Conservation (phyloP, 2,888 invertebrate species). For the Andrena praecox region DNA sequence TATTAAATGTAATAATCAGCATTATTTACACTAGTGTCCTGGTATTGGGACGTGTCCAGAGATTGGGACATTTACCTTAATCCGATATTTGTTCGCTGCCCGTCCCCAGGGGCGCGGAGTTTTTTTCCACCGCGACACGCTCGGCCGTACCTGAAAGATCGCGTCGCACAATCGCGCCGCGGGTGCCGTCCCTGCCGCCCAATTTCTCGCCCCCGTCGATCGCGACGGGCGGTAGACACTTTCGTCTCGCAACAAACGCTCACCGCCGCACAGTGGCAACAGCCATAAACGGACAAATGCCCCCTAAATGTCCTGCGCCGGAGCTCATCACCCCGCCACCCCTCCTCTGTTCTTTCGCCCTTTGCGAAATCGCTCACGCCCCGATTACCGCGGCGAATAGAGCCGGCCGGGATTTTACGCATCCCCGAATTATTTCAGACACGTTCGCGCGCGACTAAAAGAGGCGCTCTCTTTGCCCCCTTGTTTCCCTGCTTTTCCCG, state of each 20-base stretch:
- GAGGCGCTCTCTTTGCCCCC: constrained; percentile 17
- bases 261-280: constrained; percentile 35
- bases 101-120: not conserved
- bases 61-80: too few relatives aligned
- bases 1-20: too few relatives aligned
- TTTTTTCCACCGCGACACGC: constrained; percentile 51
- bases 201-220: constrained; percentile 84
- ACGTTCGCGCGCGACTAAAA: constrained; percentile 35
- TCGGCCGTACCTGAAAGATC: constrained; percentile 66
- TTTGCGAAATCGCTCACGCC: constrained; percentile 64
- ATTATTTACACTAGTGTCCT: too few relatives aligned
- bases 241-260: constrained; percentile 67
- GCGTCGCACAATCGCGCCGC: constrained; percentile 74
- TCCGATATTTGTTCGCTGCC: constrained; percentile 44
- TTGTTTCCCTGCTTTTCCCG: constrained; percentile 2
- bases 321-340: constrained; percentile 44
- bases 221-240: constrained; percentile 62
- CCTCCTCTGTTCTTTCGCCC: constrained; percentile 30
- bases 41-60: too few relatives aligned
- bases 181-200: constrained; percentile 79
- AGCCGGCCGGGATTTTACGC: constrained; percentile 84
- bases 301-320: constrained; percentile 55
- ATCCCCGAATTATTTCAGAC: constrained; percentile 78
- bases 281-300: constrained; percentile 62
- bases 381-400: constrained; percentile 71